Percentiles rank a stretch among this genome's conserved stretches.
Conservation (phyloP, 2,888 invertebrate genomes). For the Sarcophaga carnaria region DNA sequence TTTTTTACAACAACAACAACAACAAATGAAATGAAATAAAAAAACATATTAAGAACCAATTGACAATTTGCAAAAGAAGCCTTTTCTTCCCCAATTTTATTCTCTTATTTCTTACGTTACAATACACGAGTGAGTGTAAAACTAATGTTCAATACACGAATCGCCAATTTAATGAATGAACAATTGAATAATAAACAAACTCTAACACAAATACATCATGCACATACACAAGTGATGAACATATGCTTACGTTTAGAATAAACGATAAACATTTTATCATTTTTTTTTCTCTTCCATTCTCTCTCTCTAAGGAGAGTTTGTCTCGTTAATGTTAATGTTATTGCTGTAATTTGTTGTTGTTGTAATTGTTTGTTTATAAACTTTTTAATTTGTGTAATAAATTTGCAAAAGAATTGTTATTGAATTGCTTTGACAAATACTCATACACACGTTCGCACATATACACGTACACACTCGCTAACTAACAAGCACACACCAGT, state of each 20-base stretch:
- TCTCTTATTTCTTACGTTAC: not conserved
- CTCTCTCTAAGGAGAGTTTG: not conserved
- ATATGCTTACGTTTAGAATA: not conserved
- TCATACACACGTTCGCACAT: too few relatives aligned
- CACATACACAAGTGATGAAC: not conserved
- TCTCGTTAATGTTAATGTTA: not conserved
- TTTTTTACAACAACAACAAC: too few relatives aligned
- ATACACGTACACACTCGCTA: too few relatives aligned
- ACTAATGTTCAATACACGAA: not conserved
- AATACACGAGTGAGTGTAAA: not conserved
- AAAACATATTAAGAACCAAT: too few relatives aligned
- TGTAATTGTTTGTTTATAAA: constrained; percentile 40
- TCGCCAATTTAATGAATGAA: not conserved
- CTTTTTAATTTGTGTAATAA: constrained; percentile 58
- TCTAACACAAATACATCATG: not conserved
- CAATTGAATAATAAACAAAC: not conserved
- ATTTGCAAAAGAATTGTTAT: constrained; percentile 46
- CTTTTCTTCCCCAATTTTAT: not conserved
- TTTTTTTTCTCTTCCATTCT: not conserved
- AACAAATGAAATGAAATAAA: too few relatives aligned
- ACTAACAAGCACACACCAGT: not conserved
- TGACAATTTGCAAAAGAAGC: not conserved
- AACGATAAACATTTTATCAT: not conserved
- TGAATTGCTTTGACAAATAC: constrained; percentile 50
- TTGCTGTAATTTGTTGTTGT: constrained; percentile 12